Base-by-base conservation (phyloP, 2,888 invertebrate genomes). In the Leptinotarsa haldemani region DNA sequence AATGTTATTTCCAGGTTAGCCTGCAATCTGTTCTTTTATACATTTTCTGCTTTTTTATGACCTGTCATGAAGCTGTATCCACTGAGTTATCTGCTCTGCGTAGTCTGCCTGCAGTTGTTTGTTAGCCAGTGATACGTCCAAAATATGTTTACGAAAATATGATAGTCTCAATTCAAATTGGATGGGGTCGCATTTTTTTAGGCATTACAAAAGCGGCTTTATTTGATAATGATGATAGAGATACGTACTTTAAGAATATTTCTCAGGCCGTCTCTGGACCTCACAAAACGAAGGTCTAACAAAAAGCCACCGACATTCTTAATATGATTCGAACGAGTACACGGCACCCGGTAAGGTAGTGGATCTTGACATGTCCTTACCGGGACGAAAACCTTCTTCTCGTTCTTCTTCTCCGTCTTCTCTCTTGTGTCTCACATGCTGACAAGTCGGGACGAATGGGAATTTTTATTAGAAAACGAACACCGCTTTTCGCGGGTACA, bases 341-440 rank as follows among this genome's bases (percentile, higher is more conserved):
- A 78, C 80, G 78, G 79, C 80, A 77, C 80, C 79, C 78, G 75
- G 80, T 80, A 83, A 79, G 82, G 81, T 75, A 77, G 80, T 77
- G 78, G 81, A 79, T 79, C 81, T 79, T 74, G 78, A 77, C 79
- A 77, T 77, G 75, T 75, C 80, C 81, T 76, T 80, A 78, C 76
- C 63, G 76, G 79, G 79, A 77, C 67, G 74, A 69, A 58, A 68
- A 65, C 48, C 47, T 65, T 30, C 50, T 52, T 22, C 22, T 52
- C 20, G 48, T 52, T 13, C 53, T 53, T 46, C 67, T 52, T 53
- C 67, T 50, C n/a, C 46, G 52, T 52, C 53, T 40, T 65, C 53
- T 52, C 48, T 70, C 53, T 40, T 22, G 20, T 71, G 40, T 65
- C 58, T 47, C 40, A 46, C 46, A 68, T 20, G 71, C 4, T 30